Evolutionary conservation across 2,888 invertebrate species (phyloP).

Genomic region (Heterodera filipjevi): DNA sequence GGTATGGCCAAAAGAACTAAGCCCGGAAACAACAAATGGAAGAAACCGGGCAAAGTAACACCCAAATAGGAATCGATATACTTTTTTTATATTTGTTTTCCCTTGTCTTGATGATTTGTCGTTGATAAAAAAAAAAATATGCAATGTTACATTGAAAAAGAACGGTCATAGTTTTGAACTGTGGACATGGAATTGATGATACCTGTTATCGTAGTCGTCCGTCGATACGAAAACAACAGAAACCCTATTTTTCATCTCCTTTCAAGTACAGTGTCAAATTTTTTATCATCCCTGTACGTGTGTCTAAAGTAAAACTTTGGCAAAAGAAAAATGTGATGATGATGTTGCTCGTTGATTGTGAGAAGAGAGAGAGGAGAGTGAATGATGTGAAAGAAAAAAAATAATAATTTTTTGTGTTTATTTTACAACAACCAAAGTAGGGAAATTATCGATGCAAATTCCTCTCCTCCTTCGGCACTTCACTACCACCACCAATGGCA

Average conservation of each 20-base stretch:
- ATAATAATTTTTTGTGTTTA: neutral
- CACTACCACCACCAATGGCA: no score
- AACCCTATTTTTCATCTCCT: no score
- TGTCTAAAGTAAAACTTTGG: neutral
- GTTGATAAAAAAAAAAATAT: no score
- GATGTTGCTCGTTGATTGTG: neutral
- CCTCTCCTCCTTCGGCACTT: no score
- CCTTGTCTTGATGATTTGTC: no score
- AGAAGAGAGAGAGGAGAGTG: neutral
- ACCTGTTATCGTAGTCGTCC: no score
- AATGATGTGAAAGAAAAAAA: neutral
- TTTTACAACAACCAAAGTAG: neutral
- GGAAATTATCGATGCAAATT: neutral
- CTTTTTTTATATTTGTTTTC: no score
- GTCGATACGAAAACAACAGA: no score
- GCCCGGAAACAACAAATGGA: conserved; percentile 5
- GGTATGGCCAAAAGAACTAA: neutral
- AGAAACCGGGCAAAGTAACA: neutral
- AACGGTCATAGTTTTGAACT: no score
- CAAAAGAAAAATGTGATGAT: neutral
- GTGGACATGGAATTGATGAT: no score
- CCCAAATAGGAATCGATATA: no score
- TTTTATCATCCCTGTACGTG: neutral
- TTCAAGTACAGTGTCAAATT: neutral
- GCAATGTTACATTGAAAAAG: no score